Evolutionary conservation across 2,888 invertebrate genomes (phyloP).

Genomic region (Acrocyrtus sp.): DNA sequence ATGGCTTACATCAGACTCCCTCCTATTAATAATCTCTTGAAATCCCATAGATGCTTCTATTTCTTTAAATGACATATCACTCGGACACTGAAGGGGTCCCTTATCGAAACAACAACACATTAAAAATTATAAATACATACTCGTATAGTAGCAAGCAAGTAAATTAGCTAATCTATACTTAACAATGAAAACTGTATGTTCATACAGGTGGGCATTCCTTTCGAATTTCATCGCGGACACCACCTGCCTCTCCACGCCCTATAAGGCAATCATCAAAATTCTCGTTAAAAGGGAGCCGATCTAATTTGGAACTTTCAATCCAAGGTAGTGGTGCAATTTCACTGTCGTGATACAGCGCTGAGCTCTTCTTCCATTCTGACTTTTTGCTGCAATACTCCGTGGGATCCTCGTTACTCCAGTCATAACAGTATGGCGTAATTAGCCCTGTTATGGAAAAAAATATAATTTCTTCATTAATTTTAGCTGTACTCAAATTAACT

Average conservation of each 20-base stretch:
- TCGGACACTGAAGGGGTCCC: conserved; percentile 16
- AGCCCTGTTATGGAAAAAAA: conserved; percentile 1
- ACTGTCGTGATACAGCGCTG: conserved; percentile 14
- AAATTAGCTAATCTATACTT: no score
- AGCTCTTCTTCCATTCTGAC: neutral
- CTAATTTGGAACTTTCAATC: neutral
- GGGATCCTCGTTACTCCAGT: neutral
- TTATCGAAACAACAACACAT: no score
- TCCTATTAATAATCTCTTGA: neutral
- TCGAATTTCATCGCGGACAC: neutral
- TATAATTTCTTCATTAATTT: no score
- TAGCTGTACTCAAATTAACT: no score
- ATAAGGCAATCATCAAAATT: conserved; percentile 7
- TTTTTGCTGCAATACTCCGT: neutral
- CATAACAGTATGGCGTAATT: conserved; percentile 1
- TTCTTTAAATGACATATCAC: conserved; percentile 8
- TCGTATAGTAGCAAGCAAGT: no score
- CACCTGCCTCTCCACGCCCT: no score
- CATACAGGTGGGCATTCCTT: conserved; percentile 28
- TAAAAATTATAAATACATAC: no score
- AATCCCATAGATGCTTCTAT: neutral
- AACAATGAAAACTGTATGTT: neutral
- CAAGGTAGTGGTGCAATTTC: neutral
- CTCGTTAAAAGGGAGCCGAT: conserved; percentile 6
- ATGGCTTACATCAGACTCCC: neutral